phyloP scores from a whole-genome alignment of 2,888 invertebrate species.

The Agonopterix arenella region DNA sequence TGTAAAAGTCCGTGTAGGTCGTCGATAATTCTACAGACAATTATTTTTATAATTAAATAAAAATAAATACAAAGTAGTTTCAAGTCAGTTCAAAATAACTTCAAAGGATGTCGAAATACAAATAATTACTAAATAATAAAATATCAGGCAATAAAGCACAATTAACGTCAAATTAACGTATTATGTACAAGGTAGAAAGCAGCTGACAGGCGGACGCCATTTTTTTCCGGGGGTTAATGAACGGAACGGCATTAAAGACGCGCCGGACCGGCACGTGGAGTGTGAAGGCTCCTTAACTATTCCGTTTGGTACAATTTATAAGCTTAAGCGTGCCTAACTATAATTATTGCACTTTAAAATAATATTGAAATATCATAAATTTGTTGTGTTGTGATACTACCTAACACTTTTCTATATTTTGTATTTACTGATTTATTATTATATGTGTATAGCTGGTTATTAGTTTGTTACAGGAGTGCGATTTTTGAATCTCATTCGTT shows the following conservation, averaged over 20 bases:
- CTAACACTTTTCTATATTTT: too few relatives aligned
- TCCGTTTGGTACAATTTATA: background rate
- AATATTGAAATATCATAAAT: too few relatives aligned
- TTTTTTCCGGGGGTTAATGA: constrained; percentile 29
- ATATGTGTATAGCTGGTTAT: too few relatives aligned
- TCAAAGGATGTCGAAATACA: too few relatives aligned
- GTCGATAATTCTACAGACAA: too few relatives aligned
- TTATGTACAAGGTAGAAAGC: constrained; percentile 24
- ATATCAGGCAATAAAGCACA: constrained; percentile 5
- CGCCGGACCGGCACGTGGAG: constrained; percentile 7
- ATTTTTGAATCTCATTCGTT: too few relatives aligned
- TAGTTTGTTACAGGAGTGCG: too few relatives aligned
- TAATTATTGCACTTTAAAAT: too few relatives aligned
- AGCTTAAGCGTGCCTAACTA: background rate
- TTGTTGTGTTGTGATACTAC: too few relatives aligned
- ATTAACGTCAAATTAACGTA: constrained; percentile 23
- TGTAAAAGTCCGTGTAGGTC: too few relatives aligned
- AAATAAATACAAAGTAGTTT: background rate
- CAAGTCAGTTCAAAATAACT: too few relatives aligned
- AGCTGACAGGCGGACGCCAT: constrained; percentile 12
- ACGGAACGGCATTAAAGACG: constrained; percentile 22
- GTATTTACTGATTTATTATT: too few relatives aligned
- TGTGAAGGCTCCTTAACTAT: constrained; percentile 12
- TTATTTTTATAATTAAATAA: background rate
- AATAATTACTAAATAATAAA: background rate